Evolutionary conservation across 1,140 invertebrate genomes (phyloP).

Genomic region (Meteorus sp.): DNA sequence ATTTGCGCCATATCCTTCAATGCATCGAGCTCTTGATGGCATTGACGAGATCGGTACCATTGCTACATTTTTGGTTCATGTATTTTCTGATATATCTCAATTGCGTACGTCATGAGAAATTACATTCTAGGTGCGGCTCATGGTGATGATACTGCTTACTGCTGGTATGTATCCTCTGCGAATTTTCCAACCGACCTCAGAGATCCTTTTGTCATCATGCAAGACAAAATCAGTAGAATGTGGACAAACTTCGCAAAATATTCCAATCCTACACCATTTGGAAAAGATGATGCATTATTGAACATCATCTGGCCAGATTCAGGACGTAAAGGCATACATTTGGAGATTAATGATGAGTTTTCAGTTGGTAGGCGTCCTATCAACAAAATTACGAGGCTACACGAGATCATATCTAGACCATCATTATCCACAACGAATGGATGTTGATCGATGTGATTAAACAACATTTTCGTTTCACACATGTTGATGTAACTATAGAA

Average conservation of each 20-base stretch:
- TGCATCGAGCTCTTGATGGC: too few species aligned
- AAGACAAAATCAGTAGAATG: background rate
- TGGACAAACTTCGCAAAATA: constrained; percentile 1
- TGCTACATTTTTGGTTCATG: too few species aligned
- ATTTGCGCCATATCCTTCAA: too few species aligned
- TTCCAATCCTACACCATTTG: constrained; percentile 1
- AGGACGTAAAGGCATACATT: background rate
- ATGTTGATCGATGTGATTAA: background rate
- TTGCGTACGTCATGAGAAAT: too few species aligned
- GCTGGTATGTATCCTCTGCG: background rate
- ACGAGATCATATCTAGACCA: background rate
- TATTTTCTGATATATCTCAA: too few species aligned
- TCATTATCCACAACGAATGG: background rate
- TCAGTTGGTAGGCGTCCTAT: constrained; percentile 1
- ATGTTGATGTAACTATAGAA: too few species aligned
- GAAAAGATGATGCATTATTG: background rate
- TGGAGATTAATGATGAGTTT: background rate
- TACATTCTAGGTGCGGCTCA: background rate
- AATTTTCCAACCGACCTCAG: background rate
- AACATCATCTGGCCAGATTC: constrained; percentile 8
- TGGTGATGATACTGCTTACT: background rate
- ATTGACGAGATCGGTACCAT: too few species aligned
- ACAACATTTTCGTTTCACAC: too few species aligned
- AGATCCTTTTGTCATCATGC: background rate
- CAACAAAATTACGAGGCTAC: background rate